Percentiles rank a stretch among this genome's conserved stretches.
Conservation (phyloP, 2,113 vertebrate species). For the Noctilio leporinus region DNA sequence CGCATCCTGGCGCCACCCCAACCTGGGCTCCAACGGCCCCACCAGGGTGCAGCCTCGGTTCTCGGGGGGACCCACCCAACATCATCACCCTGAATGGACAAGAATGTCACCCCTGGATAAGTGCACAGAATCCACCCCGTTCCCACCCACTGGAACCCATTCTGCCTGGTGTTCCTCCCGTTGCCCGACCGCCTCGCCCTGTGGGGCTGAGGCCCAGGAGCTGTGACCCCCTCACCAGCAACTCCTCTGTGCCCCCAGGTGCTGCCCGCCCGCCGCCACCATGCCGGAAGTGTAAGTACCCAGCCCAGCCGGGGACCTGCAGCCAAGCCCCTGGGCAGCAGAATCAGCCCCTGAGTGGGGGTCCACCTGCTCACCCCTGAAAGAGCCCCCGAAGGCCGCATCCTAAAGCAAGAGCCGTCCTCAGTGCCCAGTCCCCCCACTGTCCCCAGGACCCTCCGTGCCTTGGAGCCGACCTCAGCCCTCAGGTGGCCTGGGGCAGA, state of each 20-base stretch:
- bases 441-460: not conserved
- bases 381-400: not conserved
- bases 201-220: not conserved
- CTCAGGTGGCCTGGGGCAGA: not conserved
- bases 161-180: not conserved
- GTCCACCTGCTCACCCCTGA: not conserved
- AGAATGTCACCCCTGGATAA: not conserved
- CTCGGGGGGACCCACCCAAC: not conserved
- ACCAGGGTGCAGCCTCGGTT: not conserved
- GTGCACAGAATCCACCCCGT: rapidly evolving
- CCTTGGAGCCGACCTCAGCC: not conserved
- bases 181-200: too few species aligned
- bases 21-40: too few species aligned
- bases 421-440: not conserved
- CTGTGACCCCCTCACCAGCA: not conserved
- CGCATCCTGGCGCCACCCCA: too few species aligned
- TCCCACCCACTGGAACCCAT: too few species aligned
- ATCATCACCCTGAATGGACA: not conserved
- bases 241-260: constrained; percentile 30
- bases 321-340: not conserved
- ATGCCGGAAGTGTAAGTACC: constrained; percentile 83
- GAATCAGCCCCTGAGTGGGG: not conserved
- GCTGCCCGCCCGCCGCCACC: not conserved
- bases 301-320: rapidly evolving
- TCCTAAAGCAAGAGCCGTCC: not conserved